Percentiles rank a stretch among this genome's conserved stretches.
Evolutionary conservation across 2,797 vertebrate species (phyloP).

Genomic region (Nannoperca australis): DNA sequence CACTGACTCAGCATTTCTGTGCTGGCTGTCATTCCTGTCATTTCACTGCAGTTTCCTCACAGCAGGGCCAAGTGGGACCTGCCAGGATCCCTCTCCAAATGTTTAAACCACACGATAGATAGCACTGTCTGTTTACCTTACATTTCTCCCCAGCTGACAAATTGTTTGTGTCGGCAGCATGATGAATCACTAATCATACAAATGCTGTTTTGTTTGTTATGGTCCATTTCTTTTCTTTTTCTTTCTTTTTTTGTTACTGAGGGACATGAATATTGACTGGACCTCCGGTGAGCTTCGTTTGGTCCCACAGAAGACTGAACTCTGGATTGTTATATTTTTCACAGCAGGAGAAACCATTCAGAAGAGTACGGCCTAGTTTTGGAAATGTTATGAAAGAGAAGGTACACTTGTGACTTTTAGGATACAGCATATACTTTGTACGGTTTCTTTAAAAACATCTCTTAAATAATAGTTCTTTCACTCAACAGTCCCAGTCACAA

Average conservation of each 20-base stretch:
- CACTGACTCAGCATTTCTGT: conserved; percentile 72
- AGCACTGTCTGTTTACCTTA: conserved; percentile 52
- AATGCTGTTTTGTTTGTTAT: conserved; percentile 28
- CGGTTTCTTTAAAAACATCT: background rate
- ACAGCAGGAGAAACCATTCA: conserved; percentile 31
- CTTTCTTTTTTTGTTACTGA: background rate
- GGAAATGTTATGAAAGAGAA: conserved; percentile 17
- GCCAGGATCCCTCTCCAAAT: conserved; percentile 50
- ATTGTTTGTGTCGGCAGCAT: conserved; percentile 44
- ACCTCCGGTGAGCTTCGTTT: conserved; percentile 25
- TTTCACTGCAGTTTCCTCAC: conserved; percentile 45
- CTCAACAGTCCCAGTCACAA: background rate
- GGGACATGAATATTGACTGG: conserved; percentile 25
- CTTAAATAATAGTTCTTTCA: background rate
- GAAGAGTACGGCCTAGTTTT: background rate
- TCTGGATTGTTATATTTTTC: conserved; percentile 24
- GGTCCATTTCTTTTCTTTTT: too few species aligned
- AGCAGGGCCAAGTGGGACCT: conserved; percentile 41
- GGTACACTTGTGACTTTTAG: background rate
- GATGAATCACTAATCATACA: conserved; percentile 34
- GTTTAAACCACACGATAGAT: conserved; percentile 48
- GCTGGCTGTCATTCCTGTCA: conserved; percentile 51
- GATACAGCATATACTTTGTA: background rate
- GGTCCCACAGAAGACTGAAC: conserved; percentile 19
- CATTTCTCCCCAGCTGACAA: conserved; percentile 44